A percentile compares a stretch with the other conserved stretches of the same genome.
phyloP scores from a whole-genome alignment of 2,113 vertebrate species.

The Sander vitreus region DNA sequence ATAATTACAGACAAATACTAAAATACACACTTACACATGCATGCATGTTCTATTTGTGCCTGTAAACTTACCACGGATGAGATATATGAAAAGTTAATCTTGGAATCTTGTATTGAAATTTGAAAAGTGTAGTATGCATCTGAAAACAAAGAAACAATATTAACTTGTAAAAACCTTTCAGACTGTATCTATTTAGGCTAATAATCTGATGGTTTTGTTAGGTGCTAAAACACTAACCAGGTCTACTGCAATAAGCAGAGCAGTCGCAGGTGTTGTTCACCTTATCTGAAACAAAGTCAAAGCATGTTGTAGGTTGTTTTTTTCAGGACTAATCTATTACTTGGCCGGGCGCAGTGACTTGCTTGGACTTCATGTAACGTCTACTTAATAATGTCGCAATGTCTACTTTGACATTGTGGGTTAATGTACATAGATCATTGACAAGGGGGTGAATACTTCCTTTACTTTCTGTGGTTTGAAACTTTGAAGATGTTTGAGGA shows the following conservation, averaged over 20 bases:
- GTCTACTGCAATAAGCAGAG: constrained; percentile 64
- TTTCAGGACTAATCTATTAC: background rate
- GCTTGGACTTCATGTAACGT: background rate
- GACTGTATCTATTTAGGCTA: background rate
- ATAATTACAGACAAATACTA: background rate
- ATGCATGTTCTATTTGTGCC: background rate
- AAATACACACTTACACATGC: background rate
- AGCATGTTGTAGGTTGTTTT: background rate
- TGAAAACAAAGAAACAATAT: constrained; percentile 46
- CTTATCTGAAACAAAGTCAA: constrained; percentile 42
- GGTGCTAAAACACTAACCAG: constrained; percentile 61
- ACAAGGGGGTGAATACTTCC: background rate
- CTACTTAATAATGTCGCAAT: background rate
- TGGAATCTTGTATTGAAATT: constrained; percentile 22
- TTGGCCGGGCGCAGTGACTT: background rate
- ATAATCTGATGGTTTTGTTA: background rate
- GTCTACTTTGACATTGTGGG: background rate
- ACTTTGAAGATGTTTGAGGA: background rate
- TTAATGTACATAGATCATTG: background rate
- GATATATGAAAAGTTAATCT: background rate
- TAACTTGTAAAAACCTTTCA: background rate
- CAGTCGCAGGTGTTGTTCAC: constrained; percentile 63
- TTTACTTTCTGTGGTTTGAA: background rate
- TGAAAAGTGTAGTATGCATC: constrained; percentile 75
- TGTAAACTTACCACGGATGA: constrained; percentile 51